Evolutionary conservation across 2,113 vertebrate genomes (phyloP).

Genomic region (Neogale vison): DNA sequence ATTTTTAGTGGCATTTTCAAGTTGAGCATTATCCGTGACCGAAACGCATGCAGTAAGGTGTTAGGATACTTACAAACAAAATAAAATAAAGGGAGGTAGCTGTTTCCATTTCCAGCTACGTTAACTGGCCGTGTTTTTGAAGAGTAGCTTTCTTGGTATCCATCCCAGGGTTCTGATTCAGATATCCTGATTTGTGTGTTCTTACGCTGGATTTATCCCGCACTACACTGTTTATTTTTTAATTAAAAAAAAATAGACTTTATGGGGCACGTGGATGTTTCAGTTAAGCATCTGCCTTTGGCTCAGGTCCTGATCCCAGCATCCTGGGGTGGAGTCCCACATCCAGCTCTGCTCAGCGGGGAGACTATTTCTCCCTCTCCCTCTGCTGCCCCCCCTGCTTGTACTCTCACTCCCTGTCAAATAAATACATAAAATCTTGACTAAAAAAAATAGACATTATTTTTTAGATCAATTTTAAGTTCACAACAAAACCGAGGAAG

Average conservation of each 20-base stretch:
- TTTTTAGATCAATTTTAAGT: neutral
- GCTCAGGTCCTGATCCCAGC: neutral
- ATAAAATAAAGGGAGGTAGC: neutral
- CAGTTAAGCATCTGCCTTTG: neutral
- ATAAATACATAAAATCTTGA: neutral
- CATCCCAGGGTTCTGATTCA: neutral
- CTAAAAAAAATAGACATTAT: neutral
- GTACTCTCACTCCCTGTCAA: neutral
- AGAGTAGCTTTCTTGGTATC: neutral
- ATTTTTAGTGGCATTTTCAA: conserved; percentile 52
- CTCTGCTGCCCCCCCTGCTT: neutral
- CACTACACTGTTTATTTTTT: neutral
- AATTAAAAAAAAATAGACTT: neutral
- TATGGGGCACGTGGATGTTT: neutral
- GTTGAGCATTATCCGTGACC: neutral
- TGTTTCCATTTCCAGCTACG: neutral
- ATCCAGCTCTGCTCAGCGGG: neutral
- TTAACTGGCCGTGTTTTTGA: neutral
- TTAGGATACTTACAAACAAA: conserved; percentile 13
- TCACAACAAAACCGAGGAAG: neutral
- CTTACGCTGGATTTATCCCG: neutral
- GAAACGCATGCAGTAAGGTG: neutral
- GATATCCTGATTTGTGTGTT: neutral
- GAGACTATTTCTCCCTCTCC: neutral
- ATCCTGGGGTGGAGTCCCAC: neutral